A percentile compares a stretch with the other conserved stretches of the same genome.
These are phyloP conservation scores for Atopsyche davidsoni DNA, from an alignment of 1,140 invertebrate species.

Conservation along the genomic window DNA sequence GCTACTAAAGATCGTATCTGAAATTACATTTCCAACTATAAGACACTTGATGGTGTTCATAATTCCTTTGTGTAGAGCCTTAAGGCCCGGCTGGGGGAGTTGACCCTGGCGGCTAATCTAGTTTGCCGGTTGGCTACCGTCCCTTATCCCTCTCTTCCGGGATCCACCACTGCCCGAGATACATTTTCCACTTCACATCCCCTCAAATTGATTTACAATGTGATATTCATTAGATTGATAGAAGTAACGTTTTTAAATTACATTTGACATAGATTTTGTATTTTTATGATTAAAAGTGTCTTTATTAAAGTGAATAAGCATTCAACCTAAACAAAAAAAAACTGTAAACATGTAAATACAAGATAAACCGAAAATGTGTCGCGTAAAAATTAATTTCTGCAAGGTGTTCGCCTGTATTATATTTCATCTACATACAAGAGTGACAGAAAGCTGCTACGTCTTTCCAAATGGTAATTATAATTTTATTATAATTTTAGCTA, in stretches of 20 bases:
- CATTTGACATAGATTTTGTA: too few species aligned
- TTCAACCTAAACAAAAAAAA: too few species aligned
- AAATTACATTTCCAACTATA: too few species aligned
- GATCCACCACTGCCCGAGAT: conserved; percentile 8
- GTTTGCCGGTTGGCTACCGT: conserved; percentile 26
- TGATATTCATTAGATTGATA: conserved; percentile 19
- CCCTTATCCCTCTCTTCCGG: conserved; percentile 22
- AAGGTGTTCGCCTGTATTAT: too few species aligned
- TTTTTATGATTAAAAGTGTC: too few species aligned
- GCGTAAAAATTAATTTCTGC: background rate
- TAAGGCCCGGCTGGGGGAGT: too few species aligned
- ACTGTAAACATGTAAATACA: too few species aligned
- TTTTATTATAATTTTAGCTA: conserved; percentile 5
- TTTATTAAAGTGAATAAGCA: too few species aligned
- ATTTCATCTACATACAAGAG: too few species aligned
- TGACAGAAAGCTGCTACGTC: conserved; percentile 19
- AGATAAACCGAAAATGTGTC: background rate
- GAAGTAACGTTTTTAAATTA: conserved; percentile 3
- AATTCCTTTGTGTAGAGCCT: too few species aligned
- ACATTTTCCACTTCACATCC: conserved; percentile 24
- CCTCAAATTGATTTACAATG: conserved; percentile 17
- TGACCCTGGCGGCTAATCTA: conserved; percentile 22
- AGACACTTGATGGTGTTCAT: too few species aligned
- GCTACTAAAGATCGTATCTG: too few species aligned
- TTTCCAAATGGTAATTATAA: conserved; percentile 29